These are phyloP conservation scores for Doris montereyensis DNA, from an alignment of 2,888 invertebrate genomes.

Conservation along the genomic window DNA sequence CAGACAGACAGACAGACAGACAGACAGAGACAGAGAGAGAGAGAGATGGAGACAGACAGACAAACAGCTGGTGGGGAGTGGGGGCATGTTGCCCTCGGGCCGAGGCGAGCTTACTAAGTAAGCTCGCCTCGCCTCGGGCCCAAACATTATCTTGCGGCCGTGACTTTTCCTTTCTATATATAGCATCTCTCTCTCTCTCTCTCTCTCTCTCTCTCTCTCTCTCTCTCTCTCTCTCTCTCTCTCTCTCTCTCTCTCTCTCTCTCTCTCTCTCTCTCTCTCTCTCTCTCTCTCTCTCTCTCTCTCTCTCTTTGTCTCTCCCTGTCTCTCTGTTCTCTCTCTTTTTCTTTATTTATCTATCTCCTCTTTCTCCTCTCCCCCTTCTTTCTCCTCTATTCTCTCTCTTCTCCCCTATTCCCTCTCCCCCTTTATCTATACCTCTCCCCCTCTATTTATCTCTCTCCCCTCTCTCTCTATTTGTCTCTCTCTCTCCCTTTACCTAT, in stretches of 20 bases:
- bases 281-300: background rate
- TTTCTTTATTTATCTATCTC: background rate
- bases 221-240: background rate
- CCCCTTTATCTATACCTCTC: too few species aligned
- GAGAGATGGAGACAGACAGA: constrained; percentile 23
- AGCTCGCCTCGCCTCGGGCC: too few species aligned
- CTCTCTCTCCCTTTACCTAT: too few species aligned
- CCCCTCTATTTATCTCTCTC: too few species aligned
- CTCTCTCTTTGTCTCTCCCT: background rate
- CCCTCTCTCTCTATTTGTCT: too few species aligned
- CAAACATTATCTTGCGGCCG: too few species aligned
- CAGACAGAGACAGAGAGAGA: constrained; percentile 20
- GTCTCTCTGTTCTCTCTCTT: background rate
- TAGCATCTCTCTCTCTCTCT: background rate
- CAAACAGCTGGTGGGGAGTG: background rate
- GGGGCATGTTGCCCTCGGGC: background rate
- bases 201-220: background rate
- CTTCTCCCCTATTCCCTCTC: too few species aligned
- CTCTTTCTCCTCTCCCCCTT: too few species aligned
- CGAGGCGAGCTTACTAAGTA: too few species aligned
- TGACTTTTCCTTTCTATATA: too few species aligned
- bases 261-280: background rate
- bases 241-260: background rate
- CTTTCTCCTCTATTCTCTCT: too few species aligned
- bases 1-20: background rate